phyloP scores from a whole-genome alignment of 1,140 invertebrate genomes.

The silkworm (Bombyx mori) region ASM3026992v2 NC_085127.1:10049501-10050000 shows the following conservation, averaged over 20 bases:
- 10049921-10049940: too few species aligned
- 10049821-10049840: constrained; percentile 8
- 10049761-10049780: constrained; percentile 25
- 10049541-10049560: background rate
- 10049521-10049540: too few species aligned
- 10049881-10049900: too few species aligned
- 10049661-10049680: constrained; percentile 12
- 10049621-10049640: constrained; percentile 2
- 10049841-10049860: constrained; percentile 7
- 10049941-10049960: too few species aligned
- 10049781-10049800: constrained; percentile 40
- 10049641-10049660: constrained; percentile 15
- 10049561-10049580: background rate
- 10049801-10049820: constrained; percentile 16
- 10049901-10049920: too few species aligned
- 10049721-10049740: constrained; percentile 35
- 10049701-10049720: constrained; percentile 34
- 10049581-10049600: background rate
- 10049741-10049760: constrained; percentile 28
- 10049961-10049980: too few species aligned
- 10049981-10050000: too few species aligned
- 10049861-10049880: too few species aligned
- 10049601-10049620: too few species aligned
- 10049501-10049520: too few species aligned
- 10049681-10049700: constrained; percentile 40